These are phyloP conservation scores for Tragelaphus imberbis DNA, from an alignment of 2,113 vertebrate genomes.

Conservation along the genomic window DNA sequence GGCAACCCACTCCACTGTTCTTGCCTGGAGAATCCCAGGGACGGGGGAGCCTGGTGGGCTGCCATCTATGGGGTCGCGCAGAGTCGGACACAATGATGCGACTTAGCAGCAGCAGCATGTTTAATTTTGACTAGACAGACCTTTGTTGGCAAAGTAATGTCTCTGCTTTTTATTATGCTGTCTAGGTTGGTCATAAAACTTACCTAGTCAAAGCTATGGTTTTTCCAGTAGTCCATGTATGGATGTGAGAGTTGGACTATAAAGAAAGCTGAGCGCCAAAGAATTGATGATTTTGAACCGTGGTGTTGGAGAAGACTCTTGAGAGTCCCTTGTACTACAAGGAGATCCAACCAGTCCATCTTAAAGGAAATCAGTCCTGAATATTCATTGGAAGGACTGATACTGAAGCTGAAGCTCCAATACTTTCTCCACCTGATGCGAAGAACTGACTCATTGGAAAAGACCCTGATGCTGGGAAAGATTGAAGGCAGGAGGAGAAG, in stretches of 20 bases:
- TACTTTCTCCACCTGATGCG: neutral
- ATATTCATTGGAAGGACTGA: neutral
- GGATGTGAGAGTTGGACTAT: neutral
- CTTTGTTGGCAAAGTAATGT: neutral
- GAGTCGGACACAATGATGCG: too few relatives aligned
- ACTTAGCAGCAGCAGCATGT: too few relatives aligned
- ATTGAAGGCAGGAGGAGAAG: neutral
- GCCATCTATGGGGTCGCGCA: too few relatives aligned
- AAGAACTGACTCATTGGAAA: neutral
- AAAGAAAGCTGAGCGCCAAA: neutral
- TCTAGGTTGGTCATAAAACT: neutral
- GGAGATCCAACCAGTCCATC: neutral
- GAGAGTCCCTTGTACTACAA: neutral
- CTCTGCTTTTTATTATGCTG: neutral
- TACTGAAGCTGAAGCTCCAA: neutral
- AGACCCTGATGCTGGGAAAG: neutral
- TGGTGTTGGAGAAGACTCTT: neutral
- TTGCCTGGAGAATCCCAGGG: too few relatives aligned
- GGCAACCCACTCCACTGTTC: too few relatives aligned
- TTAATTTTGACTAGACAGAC: neutral
- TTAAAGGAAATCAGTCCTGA: neutral
- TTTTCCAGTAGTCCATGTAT: neutral
- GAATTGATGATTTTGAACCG: neutral
- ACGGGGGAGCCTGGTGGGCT: too few relatives aligned
- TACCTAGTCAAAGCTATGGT: neutral